Conservation (phyloP, 2,888 invertebrate genomes). For the Quadriops clusia region DNA sequence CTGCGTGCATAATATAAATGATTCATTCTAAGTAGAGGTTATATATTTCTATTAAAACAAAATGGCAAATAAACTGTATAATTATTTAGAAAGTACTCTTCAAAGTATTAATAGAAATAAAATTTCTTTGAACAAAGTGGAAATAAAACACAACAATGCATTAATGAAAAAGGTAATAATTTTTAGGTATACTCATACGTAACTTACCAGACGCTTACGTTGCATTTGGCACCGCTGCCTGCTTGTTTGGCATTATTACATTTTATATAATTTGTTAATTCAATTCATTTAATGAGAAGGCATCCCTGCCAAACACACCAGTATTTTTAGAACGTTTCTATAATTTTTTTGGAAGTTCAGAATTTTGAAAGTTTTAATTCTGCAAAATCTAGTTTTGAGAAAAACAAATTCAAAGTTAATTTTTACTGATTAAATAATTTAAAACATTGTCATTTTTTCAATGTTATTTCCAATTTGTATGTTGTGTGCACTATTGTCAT, state of each 20-base stretch:
- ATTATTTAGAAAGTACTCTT: slow-evolving; percentile 23
- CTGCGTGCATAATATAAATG: no score
- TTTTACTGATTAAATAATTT: no score
- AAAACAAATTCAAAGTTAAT: no score
- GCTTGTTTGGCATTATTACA: background rate
- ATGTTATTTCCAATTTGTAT: no score
- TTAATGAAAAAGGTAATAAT: slow-evolving; percentile 36
- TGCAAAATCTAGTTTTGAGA: no score
- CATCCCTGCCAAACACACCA: background rate
- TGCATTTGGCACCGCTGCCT: background rate
- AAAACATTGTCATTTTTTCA: no score
- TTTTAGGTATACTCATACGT: slow-evolving; percentile 14
- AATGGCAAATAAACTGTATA: no score
- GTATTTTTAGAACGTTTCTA: background rate
- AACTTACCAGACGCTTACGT: background rate
- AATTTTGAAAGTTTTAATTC: no score
- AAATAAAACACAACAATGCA: slow-evolving; percentile 25
- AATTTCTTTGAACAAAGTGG: slow-evolving; percentile 20
- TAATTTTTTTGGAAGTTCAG: background rate
- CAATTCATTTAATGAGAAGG: slow-evolving; percentile 3
- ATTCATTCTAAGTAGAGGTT: no score
- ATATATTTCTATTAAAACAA: no score
- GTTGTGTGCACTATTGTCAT: no score
- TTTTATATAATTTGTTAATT: background rate
- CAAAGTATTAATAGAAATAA: slow-evolving; percentile 22